A percentile compares a stretch with the other conserved stretches of the same genome.
These are phyloP conservation scores for Trialeurodes vaporariorum DNA, from an alignment of 1,140 invertebrate genomes.

Conservation along the genomic window DNA sequence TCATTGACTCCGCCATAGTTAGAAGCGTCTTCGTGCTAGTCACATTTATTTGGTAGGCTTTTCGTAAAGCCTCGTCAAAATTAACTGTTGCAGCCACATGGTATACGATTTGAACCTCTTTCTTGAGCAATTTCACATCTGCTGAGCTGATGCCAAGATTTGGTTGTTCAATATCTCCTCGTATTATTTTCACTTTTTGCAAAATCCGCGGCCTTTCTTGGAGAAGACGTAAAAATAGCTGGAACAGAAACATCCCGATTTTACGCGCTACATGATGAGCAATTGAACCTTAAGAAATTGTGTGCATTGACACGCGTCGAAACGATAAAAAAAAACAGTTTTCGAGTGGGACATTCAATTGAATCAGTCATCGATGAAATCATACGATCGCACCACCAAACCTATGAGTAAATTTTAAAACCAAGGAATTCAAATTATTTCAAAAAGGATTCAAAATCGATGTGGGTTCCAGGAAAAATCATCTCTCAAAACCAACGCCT, in stretches of 20 bases:
- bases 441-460: too few relatives aligned
- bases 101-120: conserved; percentile 56
- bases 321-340: too few relatives aligned
- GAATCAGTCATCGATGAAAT: too few relatives aligned
- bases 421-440: too few relatives aligned
- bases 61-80: conserved; percentile 67
- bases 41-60: conserved; percentile 46
- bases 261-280: too few relatives aligned
- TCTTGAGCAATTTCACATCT: conserved; percentile 45
- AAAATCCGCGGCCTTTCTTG: not conserved
- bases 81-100: conserved; percentile 78
- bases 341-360: too few relatives aligned
- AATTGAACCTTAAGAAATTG: too few relatives aligned
- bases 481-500: too few relatives aligned
- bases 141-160: conserved; percentile 46
- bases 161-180: conserved; percentile 48
- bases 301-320: too few relatives aligned
- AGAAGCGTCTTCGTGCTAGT: conserved; percentile 45
- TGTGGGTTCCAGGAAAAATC: too few relatives aligned
- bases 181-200: conserved; percentile 47
- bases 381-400: too few relatives aligned
- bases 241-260: not conserved
- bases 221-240: not conserved
- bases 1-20: conserved; percentile 47
- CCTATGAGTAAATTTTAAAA: too few relatives aligned